phyloP scores from a whole-genome alignment of 2,113 vertebrate species.

The Rostratula benghalensis region DNA sequence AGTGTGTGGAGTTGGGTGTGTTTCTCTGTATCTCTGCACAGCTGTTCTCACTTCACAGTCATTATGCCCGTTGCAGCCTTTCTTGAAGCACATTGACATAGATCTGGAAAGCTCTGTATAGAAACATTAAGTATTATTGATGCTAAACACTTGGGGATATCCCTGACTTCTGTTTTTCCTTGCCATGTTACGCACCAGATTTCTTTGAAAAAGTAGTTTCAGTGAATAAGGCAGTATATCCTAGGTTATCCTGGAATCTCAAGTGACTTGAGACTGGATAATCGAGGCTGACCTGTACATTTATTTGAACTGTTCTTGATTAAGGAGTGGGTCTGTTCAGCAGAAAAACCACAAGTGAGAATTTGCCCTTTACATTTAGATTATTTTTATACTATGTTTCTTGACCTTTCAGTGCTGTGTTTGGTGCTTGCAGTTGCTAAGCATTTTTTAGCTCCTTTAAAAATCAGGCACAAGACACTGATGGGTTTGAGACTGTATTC shows the following conservation, averaged over 20 bases:
- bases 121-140: background rate
- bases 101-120: background rate
- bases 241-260: background rate
- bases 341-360: constrained; percentile 30
- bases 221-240: background rate
- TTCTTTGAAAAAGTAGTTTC: background rate
- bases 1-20: background rate
- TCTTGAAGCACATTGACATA: background rate
- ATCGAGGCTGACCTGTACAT: background rate
- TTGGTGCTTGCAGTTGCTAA: constrained; percentile 47
- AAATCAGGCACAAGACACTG: constrained; percentile 6
- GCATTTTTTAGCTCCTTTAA: constrained; percentile 23
- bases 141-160: background rate
- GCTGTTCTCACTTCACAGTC: background rate
- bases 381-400: constrained; percentile 55
- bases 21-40: background rate
- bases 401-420: constrained; percentile 50
- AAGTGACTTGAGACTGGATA: background rate
- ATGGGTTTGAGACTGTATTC: background rate
- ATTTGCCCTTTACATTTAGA: constrained; percentile 53
- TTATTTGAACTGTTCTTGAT: constrained; percentile 34
- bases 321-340: background rate
- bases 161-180: background rate
- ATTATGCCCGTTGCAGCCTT: background rate
- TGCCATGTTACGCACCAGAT: background rate